These are phyloP conservation scores for Hydrozoanthus gracilis DNA, from an alignment of 92 coral and sea anemone species.

Conservation along the genomic window DNA sequence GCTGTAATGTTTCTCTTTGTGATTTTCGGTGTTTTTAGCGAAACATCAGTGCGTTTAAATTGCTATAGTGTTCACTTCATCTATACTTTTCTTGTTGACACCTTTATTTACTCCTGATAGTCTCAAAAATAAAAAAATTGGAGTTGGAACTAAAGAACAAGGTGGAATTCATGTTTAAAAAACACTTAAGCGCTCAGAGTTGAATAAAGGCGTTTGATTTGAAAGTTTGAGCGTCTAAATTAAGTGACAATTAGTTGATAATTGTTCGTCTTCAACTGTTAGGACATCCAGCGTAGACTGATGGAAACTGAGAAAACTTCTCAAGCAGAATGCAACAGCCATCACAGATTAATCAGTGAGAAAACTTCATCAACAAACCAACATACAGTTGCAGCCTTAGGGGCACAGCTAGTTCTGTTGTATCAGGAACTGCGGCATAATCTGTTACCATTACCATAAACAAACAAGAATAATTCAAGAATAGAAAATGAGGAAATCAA, in stretches of 20 bases:
- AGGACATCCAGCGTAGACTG: constrained; percentile 18
- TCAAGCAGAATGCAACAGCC: background rate
- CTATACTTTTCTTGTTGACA: too few species aligned
- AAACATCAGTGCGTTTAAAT: too few species aligned
- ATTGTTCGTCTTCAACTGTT: background rate
- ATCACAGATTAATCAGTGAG: background rate
- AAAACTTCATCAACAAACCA: background rate
- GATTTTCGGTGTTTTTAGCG: too few species aligned
- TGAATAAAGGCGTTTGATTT: background rate
- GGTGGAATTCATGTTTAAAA: too few species aligned
- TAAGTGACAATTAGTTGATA: background rate
- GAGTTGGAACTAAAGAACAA: too few species aligned
- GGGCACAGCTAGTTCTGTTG: background rate
- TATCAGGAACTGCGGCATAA: constrained; percentile 19
- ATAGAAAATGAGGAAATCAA: background rate
- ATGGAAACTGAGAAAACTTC: constrained; percentile 1
- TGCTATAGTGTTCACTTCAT: too few species aligned
- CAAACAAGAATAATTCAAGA: background rate
- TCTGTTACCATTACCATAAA: constrained; percentile 9
- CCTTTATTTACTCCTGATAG: too few species aligned
- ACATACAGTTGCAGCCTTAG: background rate
- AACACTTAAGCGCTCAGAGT: too few species aligned
- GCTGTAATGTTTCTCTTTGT: too few species aligned
- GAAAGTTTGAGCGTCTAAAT: background rate
- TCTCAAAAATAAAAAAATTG: too few species aligned